phyloP scores from a whole-genome alignment of 2,113 vertebrate species.

The Lepus timidus region DNA sequence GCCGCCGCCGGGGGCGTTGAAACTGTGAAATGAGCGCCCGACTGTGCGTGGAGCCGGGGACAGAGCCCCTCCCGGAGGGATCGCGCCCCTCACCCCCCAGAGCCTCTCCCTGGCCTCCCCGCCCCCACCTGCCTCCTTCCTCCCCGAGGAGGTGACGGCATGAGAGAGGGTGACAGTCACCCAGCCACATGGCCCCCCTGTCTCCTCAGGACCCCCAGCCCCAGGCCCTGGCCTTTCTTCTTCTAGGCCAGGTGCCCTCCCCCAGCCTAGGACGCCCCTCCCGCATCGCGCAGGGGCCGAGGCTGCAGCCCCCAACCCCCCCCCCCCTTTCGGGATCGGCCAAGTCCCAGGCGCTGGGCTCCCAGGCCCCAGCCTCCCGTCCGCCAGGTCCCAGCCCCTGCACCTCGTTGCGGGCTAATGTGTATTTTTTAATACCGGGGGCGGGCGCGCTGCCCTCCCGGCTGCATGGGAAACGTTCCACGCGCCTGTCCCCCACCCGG shows the following conservation, averaged over 20 bases:
- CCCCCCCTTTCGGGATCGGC: constrained; percentile 12
- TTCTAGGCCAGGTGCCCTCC: background rate
- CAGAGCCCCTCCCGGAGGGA: background rate
- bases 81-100: background rate
- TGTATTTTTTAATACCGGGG: constrained; percentile 72
- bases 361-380: background rate
- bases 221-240: constrained; percentile 18
- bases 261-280: constrained; percentile 79
- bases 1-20: constrained; percentile 74
- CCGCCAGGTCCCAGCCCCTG: too few relatives aligned
- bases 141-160: constrained; percentile 45
- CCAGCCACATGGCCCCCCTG: background rate
- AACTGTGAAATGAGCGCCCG: constrained; percentile 82
- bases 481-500: background rate
- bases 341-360: constrained; percentile 7
- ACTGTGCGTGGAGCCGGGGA: constrained; percentile 30
- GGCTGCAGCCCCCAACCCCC: constrained; percentile 37
- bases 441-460: constrained; percentile 2
- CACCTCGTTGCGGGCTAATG: constrained; percentile 48
- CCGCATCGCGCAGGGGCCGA: constrained; percentile 50
- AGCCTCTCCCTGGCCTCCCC: background rate
- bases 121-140: background rate
- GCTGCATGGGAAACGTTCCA: constrained; percentile 83
- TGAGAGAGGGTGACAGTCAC: background rate
- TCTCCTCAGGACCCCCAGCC: background rate